Conservation (phyloP, 2,888 invertebrate genomes). For the Aplocera efformata region DNA sequence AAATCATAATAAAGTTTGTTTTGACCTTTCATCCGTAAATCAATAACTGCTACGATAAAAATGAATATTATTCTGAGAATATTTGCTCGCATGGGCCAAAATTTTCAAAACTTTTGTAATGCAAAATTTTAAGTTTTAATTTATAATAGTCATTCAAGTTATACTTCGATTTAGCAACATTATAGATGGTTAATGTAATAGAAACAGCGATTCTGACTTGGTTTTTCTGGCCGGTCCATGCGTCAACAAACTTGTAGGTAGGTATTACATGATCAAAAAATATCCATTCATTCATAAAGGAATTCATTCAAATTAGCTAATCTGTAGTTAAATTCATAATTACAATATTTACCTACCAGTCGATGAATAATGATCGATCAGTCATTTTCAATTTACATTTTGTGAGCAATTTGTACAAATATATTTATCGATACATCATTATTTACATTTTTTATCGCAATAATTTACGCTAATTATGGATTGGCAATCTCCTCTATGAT, state of each 20-base stretch:
- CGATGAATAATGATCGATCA: conserved; percentile 74
- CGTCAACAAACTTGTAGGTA: conserved; percentile 1
- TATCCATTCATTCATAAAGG: conserved; percentile 12
- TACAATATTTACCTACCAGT: conserved; percentile 61
- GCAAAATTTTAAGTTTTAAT: too few relatives aligned
- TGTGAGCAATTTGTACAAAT: conserved; percentile 80
- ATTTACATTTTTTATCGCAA: conserved; percentile 56
- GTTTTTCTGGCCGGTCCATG: too few relatives aligned
- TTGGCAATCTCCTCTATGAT: conserved; percentile 75
- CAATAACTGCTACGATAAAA: not conserved
- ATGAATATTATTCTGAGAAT: not conserved
- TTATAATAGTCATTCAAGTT: too few relatives aligned
- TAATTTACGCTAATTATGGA: conserved; percentile 59
- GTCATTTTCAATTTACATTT: conserved; percentile 75
- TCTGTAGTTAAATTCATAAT: conserved; percentile 23
- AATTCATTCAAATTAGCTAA: conserved; percentile 22
- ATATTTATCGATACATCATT: conserved; percentile 61
- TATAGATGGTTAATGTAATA: too few relatives aligned
- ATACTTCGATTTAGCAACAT: too few relatives aligned
- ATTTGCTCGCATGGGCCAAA: too few relatives aligned
- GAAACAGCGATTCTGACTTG: too few relatives aligned
- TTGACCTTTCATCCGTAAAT: not conserved
- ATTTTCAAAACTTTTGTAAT: too few relatives aligned
- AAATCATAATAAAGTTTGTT: conserved; percentile 35
- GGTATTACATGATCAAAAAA: conserved; percentile 1